A percentile compares a stretch with the other conserved stretches of the same genome.
Evolutionary conservation across 1,140 invertebrate genomes (phyloP).

Genomic region (Artemia franciscana): DNA sequence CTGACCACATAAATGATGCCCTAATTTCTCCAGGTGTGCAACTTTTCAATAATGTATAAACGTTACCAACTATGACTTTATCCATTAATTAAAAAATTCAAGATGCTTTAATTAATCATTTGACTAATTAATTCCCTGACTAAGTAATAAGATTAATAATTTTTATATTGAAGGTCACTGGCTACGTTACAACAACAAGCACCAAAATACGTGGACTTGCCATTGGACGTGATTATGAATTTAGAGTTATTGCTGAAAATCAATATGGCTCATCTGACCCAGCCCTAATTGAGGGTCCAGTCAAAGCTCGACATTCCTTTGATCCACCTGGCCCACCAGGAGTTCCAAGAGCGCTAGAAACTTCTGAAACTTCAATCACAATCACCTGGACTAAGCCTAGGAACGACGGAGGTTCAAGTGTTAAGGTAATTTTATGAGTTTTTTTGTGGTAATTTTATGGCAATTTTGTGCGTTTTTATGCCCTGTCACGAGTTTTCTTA

Average conservation of each 20-base stretch:
- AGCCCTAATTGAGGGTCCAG: conserved; percentile 57
- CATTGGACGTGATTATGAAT: conserved; percentile 79
- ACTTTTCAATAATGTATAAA: no score
- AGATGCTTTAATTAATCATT: no score
- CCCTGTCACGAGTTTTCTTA: no score
- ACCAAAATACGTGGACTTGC: conserved; percentile 70
- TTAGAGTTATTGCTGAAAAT: conserved; percentile 93
- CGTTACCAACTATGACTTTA: no score
- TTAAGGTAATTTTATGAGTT: background rate
- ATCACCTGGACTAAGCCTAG: conserved; percentile 78
- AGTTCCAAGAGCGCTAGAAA: conserved; percentile 55
- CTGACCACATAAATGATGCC: no score
- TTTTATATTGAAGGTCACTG: conserved; percentile 35
- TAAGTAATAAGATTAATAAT: no score
- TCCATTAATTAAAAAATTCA: no score
- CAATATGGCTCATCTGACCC: conserved; percentile 85
- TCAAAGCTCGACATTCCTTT: conserved; percentile 85
- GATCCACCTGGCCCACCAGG: conserved; percentile 74
- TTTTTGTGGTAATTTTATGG: no score
- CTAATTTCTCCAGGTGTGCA: no score
- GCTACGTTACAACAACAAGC: conserved; percentile 69
- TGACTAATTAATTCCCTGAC: no score
- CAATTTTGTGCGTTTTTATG: no score
- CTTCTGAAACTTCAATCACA: conserved; percentile 78
- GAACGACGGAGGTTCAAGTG: conserved; percentile 58